Percentiles rank a stretch among this genome's conserved stretches.
These are phyloP conservation scores for Parotia lawesii DNA, from an alignment of 2,113 vertebrate species.

Conservation along the genomic window DNA sequence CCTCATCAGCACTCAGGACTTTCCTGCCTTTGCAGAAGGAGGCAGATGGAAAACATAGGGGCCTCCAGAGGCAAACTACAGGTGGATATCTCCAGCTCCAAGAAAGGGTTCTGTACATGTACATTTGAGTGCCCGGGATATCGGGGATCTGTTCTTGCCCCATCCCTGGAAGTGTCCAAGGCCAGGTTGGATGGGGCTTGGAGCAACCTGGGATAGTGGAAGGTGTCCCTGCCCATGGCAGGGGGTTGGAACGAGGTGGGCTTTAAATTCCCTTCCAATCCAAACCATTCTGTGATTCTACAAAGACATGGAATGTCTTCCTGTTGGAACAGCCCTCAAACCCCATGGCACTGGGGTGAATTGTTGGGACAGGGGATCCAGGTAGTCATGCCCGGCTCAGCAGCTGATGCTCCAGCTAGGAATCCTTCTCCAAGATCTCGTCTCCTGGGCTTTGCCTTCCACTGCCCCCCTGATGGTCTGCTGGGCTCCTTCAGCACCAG, in stretches of 20 bases:
- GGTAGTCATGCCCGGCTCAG: not conserved
- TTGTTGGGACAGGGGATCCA: not conserved
- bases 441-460: not conserved
- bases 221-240: not conserved
- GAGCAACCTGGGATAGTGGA: not conserved
- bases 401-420: not conserved
- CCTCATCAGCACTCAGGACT: not conserved
- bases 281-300: not conserved
- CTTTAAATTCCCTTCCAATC: not conserved
- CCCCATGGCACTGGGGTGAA: not conserved
- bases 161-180: not conserved
- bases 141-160: not conserved
- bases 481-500: not conserved
- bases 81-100: not conserved
- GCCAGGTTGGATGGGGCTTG: not conserved
- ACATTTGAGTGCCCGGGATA: accelerated
- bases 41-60: not conserved
- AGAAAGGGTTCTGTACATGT: no score
- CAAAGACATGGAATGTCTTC: not conserved
- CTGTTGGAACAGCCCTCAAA: not conserved
- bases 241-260: not conserved
- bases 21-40: not conserved
- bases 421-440: not conserved
- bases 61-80: not conserved
- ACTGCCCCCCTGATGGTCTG: not conserved